phyloP scores from a whole-genome alignment of 2,113 vertebrate species.

The Polyodon spathula region DNA sequence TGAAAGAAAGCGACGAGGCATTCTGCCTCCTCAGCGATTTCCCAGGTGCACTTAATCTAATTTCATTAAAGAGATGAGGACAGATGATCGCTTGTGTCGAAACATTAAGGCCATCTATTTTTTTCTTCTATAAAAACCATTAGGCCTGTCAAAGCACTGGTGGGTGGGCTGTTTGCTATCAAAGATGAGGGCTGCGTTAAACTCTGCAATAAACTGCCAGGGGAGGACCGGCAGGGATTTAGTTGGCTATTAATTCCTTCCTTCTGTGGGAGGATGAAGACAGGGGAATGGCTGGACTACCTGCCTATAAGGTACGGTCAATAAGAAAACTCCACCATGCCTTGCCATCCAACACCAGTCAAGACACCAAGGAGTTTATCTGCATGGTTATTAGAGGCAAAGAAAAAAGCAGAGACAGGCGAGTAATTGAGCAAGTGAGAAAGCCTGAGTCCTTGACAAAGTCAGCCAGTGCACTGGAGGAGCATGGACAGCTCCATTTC shows the following conservation, averaged over 20 bases:
- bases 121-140: conserved; percentile 73
- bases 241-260: conserved; percentile 16
- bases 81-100: conserved; percentile 79
- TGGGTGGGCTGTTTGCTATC: conserved; percentile 75
- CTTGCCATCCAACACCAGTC: too few relatives aligned
- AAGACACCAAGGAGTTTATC: too few relatives aligned
- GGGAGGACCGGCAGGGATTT: conserved; percentile 12
- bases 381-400: too few relatives aligned
- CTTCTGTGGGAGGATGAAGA: too few relatives aligned
- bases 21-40: conserved; percentile 73
- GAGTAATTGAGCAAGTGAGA: too few relatives aligned
- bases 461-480: conserved; percentile 11
- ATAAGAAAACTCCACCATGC: too few relatives aligned
- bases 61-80: conserved; percentile 89
- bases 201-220: conserved; percentile 57
- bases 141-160: conserved; percentile 66
- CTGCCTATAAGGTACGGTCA: too few relatives aligned
- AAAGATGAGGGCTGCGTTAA: conserved; percentile 64
- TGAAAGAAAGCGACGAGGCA: conserved; percentile 76
- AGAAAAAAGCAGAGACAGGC: too few relatives aligned
- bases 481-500: background rate
- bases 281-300: too few relatives aligned
- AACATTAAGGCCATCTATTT: conserved; percentile 78
- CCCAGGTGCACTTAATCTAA: conserved; percentile 86
- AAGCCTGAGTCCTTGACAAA: too few relatives aligned